Base-by-base conservation (phyloP, 2,797 vertebrate genomes). In the Rhinophrynus dorsalis region DNA sequence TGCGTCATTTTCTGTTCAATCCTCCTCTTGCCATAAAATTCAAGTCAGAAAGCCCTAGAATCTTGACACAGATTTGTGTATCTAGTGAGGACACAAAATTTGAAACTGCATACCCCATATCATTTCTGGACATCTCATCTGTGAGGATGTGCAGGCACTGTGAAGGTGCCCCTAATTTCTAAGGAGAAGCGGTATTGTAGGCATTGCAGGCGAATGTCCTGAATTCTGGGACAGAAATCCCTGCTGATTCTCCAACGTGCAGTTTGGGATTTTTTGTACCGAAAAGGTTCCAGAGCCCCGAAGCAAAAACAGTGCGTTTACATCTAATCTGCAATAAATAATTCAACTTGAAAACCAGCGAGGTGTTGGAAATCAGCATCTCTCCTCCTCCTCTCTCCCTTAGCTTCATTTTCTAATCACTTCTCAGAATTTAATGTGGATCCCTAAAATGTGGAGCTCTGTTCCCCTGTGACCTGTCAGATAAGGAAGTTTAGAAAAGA, bases 301-400 rank as follows among this genome's bases (percentile, higher is more conserved):
- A 21, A 72, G 61, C 60, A 65, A 58, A 42, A 65, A 65, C 68
- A 51, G 33, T 42, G 35, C 54, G 35, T 72, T 72, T 72, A 72
- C 68, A 72, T 72, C 60, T 72, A 72, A 72, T 72, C 68, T 72
- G 68, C 48, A 60, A 74, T 68, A 67, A 67, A 67, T 67, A 62
- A 68, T 74, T 68, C 71, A 60, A 48, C 35, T 72, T 74, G 50
- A 60, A 50, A 50, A 55, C 64, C 60, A 58, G 47, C 32, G 47
- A 74, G 56, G 56, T 61, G 73, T 59, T 67, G 32, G 44, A 42
- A 61, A 61, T 30, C 42, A 64, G 48, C 52, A 52, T 60, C 11
- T 2, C 35, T 30, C 40, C 5, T 5, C 40, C 3, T 6, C 32
- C 27, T 18, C 3, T 21, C 32, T 68, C 13, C 11, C 15, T n/a